Percentiles rank a stretch among this genome's conserved stretches.
Evolutionary conservation across 2,797 vertebrate species (phyloP).

Genomic region (Lerista edwardsae): DNA sequence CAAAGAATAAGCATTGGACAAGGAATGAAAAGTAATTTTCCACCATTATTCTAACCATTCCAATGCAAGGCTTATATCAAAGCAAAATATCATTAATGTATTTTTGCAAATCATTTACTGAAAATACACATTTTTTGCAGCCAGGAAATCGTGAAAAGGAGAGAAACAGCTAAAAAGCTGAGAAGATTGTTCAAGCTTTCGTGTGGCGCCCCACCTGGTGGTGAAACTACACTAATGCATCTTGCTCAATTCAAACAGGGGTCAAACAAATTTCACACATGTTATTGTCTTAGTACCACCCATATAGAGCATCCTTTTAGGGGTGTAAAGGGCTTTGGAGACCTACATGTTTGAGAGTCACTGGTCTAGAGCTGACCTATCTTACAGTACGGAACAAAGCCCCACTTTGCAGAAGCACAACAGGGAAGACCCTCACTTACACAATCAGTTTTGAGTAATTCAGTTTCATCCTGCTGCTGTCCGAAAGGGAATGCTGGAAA

Average conservation of each 20-base stretch:
- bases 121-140: background rate
- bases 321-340: too few relatives aligned
- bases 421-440: too few relatives aligned
- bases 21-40: background rate
- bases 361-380: background rate
- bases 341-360: too few relatives aligned
- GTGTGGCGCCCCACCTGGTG: background rate
- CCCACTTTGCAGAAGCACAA: background rate
- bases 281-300: background rate
- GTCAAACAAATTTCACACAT: background rate
- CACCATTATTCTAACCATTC: background rate
- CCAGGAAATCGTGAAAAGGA: background rate
- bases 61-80: background rate
- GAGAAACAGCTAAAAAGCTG: rapidly evolving
- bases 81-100: background rate
- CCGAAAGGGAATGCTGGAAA: background rate
- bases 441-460: too few relatives aligned
- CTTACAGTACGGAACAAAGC: background rate
- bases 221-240: background rate
- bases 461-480: background rate
- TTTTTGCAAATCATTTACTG: background rate
- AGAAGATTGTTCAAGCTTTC: background rate
- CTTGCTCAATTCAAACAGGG: background rate
- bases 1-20: background rate
- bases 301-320: background rate